Conservation (phyloP, 1,140 invertebrate species). For the Maconellicoccus hirsutus region DNA sequence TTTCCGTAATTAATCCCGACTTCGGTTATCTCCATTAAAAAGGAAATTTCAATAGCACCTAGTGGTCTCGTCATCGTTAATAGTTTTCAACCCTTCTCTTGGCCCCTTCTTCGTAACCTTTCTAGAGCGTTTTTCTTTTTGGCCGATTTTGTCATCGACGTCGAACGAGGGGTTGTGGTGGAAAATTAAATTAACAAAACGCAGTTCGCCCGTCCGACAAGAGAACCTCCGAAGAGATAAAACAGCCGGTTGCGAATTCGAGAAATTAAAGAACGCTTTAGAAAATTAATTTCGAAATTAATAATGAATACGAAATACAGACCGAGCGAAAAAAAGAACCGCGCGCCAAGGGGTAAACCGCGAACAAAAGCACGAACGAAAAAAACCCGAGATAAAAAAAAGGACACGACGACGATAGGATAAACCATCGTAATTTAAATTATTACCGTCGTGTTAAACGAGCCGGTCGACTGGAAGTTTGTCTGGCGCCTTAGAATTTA, state of each 20-base stretch:
- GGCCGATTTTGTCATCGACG: neutral
- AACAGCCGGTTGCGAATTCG: neutral
- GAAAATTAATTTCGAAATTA: neutral
- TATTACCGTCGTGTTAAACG: slow-evolving; percentile 8
- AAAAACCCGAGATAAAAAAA: neutral
- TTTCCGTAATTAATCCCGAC: neutral
- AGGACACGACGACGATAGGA: neutral
- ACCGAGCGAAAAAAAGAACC: neutral
- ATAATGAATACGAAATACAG: neutral
- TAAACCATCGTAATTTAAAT: neutral
- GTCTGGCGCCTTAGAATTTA: neutral
- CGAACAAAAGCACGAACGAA: neutral
- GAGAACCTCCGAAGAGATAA: neutral
- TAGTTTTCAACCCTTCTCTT: no score
- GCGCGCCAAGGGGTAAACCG: neutral
- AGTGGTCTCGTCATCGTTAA: neutral
- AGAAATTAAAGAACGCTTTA: slow-evolving; percentile 2
- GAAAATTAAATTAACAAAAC: neutral
- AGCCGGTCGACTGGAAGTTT: slow-evolving; percentile 2
- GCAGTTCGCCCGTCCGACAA: neutral
- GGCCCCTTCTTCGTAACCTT: no score
- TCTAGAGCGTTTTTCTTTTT: neutral
- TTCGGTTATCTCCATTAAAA: neutral
- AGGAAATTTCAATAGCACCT: neutral
- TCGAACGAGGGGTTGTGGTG: no score